Base-by-base conservation (phyloP, 1,140 invertebrate genomes). In the Globodera rostochiensis region DNA sequence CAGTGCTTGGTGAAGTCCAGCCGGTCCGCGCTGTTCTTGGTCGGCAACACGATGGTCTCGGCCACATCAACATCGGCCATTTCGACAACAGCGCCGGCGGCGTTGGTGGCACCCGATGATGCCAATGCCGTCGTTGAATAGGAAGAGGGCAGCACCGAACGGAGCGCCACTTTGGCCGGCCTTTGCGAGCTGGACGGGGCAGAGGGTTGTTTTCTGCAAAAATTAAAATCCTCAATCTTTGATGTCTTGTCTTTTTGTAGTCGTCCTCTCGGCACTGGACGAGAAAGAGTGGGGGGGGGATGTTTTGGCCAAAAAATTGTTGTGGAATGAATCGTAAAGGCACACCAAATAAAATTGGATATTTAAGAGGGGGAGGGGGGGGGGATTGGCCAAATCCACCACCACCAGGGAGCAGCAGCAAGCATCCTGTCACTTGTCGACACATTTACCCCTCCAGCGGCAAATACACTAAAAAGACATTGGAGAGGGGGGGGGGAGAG, bases 1-100 rank as follows among this genome's bases (percentile, higher is more conserved):
- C 87, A 88, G 77, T 90, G 78, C 79, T 87, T 77, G 9, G 87
- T 88, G 80, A 90, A 88, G 81, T 88, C 89, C 82, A 88, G 78
- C 79, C 88, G 84, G 47, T 88, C 89, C 9, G 84, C 81, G 57
- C 76, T 86, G 57, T 74, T 60, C 70, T 87, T 86, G n/a, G 80
- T 80, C n/a, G 88, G 87, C 36, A 88, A 77, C 15, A 90, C 85
- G 77, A 88, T 87, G 4, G 87, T 88, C 81, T 88, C 88, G n/a
- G 87, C 73, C 50, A 90, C 83, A 60, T 88, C 83, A 8, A 86
- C 79, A 60, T 88, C 88, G 47, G 73, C 79, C 13, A 69, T 50
- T 46, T 78, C 67, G 3, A 25, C 60, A 9, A 11, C 5, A 47
- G 25, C 45, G 53, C 53, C 53, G 8, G 53, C 53, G 15, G 53